phyloP scores from a whole-genome alignment of 2,113 vertebrate species.

The Tautogolabrus adspersus region DNA sequence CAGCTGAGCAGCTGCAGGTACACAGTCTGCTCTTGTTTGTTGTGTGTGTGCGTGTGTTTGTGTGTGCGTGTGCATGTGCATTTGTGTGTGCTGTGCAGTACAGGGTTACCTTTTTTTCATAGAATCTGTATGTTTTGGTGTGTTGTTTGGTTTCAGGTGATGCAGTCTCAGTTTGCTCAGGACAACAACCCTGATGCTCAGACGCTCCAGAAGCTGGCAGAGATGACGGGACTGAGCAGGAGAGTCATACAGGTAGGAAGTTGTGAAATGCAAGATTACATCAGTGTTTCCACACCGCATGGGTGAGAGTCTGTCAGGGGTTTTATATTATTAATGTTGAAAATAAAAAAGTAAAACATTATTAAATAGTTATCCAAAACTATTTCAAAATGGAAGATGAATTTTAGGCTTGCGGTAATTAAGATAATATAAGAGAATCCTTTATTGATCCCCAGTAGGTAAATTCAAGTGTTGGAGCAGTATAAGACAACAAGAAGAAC shows the following conservation, averaged over 20 bases:
- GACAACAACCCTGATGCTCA: constrained; percentile 95
- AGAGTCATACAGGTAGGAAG: constrained; percentile 93
- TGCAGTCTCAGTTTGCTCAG: constrained; percentile 93
- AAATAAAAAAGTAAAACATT: no score
- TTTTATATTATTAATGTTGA: no score
- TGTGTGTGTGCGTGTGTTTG: constrained; percentile 7
- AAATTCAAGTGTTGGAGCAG: no score
- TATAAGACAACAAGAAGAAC: no score
- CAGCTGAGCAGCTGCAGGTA: constrained; percentile 94
- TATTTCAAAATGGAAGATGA: no score
- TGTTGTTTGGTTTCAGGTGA: constrained; percentile 82
- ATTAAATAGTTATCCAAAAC: no score
- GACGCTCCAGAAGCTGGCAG: constrained; percentile 92
- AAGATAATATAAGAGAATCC: no score
- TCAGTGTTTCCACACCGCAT: no score
- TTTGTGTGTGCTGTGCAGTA: neutral
- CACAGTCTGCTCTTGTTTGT: neutral
- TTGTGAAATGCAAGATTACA: no score
- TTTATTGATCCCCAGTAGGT: no score
- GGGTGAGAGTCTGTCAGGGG: neutral
- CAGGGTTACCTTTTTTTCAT: neutral
- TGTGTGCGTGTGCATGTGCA: constrained; percentile 7
- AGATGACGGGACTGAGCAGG: constrained; percentile 94
- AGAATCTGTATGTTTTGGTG: neutral
- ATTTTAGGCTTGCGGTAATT: no score